Evolutionary conservation across 1,140 invertebrate genomes (phyloP).

Genomic region (Aporrectodea caliginosa): DNA sequence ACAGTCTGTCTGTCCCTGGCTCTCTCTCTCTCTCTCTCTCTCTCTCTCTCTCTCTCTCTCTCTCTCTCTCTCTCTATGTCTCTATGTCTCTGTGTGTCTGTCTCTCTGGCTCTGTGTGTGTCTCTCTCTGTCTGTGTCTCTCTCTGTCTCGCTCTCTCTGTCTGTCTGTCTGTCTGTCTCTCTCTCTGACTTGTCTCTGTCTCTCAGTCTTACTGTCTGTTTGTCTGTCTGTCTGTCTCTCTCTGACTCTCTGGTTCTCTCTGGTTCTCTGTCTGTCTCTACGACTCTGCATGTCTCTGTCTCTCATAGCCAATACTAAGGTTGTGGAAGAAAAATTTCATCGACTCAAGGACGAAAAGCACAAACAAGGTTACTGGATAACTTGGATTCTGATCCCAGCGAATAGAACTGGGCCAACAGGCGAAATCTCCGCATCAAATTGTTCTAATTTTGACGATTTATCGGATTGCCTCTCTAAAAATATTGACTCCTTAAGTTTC

Average conservation of each 20-base stretch:
- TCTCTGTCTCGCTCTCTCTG: not conserved
- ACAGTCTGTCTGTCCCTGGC: constrained; percentile 11
- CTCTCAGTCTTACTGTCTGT: not conserved
- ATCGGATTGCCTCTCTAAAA: too few species aligned
- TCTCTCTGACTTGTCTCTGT: not conserved
- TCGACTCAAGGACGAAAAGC: too few species aligned
- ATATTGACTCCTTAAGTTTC: too few species aligned
- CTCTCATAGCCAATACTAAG: too few species aligned
- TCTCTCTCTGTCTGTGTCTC: constrained; percentile 3
- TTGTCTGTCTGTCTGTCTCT: not conserved
- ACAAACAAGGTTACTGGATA: too few species aligned
- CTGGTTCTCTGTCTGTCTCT: too few species aligned
- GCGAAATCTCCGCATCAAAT: too few species aligned
- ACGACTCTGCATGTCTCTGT: too few species aligned
- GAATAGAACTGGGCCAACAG: too few species aligned
- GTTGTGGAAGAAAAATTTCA: too few species aligned
- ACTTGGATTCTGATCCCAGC: too few species aligned
- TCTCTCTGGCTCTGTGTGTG: not conserved
- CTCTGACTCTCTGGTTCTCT: not conserved
- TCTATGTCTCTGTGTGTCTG: constrained; percentile 3
- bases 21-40: constrained; percentile 26
- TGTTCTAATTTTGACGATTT: too few species aligned
- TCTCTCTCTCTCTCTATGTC: constrained; percentile 6
- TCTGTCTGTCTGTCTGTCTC: constrained; percentile 8
- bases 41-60: constrained; percentile 24